Evolutionary conservation across 2,113 vertebrate genomes (phyloP), one percentile per base, ranked within the genome.

Genomic region (Clarias batrachus): DNA sequence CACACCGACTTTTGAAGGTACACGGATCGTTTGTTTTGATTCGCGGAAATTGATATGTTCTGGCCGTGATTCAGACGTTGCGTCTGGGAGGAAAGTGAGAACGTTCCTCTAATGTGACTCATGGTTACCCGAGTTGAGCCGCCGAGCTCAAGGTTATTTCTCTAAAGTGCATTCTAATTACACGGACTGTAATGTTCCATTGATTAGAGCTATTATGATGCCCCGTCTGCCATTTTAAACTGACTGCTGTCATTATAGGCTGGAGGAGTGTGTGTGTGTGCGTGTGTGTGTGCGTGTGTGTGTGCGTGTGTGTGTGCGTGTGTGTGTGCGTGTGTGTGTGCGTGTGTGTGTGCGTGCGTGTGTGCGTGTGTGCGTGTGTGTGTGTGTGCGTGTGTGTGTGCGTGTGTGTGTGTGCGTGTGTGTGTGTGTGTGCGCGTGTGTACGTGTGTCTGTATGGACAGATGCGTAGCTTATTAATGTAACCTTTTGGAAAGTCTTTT

Each of bases 161-260:
- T 41, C 54, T 65, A 59, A 86, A 84, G 65, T 87, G 83, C 62
- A 80, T 33, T 17, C n/a, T 65, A 89, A 87, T 83, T 81, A 86
- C 71, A 56, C 57, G 2, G 14, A 48, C 66, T 89, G 83, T 83
- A 81, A 77, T 83, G 71, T 85, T 84, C 74, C 74, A 87, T 89
- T 89, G 89, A 90, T 85, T 86, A 81, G 41, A 12, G 54, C 71
- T 85, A 52, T 86, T 74, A 87, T 30, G 60, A 33, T 81, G 83
- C 79, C 78, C 56, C 83, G 59, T 86, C 62, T 87, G 80, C 78
- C 59, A 57, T 81, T 87, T 84, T 84, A 33, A 37, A 60, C 63
- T 48, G 74, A 65, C 54, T 14, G 30, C 48, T 37, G 81, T 27
- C 60, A 33, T 86, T 48, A 48, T 56, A 27, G 54, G 33, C 19